phyloP scores from a whole-genome alignment of 2,888 invertebrate species.

The Sipha maydis region DNA sequence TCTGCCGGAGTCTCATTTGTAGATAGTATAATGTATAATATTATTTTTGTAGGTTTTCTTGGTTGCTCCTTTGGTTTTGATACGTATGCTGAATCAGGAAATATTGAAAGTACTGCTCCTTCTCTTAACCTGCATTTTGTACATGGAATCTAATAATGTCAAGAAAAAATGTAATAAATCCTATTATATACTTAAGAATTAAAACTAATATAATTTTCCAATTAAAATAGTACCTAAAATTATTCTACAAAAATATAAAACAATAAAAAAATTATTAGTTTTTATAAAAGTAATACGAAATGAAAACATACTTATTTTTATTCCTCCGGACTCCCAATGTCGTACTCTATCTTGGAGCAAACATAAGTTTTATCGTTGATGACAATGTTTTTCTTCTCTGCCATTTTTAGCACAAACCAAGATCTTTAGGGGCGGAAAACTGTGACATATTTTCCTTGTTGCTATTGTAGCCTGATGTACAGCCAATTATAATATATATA shows the following conservation, averaged over 20 bases:
- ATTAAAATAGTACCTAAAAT: no score
- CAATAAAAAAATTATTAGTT: no score
- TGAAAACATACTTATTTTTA: neutral
- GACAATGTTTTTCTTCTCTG: neutral
- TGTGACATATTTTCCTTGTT: no score
- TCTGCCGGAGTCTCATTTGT: no score
- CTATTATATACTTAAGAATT: no score
- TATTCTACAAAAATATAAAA: no score
- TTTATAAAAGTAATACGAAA: no score
- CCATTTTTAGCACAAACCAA: neutral
- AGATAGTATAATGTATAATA: neutral
- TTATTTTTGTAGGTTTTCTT: neutral
- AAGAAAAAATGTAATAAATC: neutral
- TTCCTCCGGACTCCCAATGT: conserved; percentile 11
- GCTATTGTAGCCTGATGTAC: no score
- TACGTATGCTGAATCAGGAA: neutral
- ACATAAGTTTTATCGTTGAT: neutral
- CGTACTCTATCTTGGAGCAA: neutral
- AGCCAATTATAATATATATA: no score
- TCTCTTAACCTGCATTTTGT: neutral
- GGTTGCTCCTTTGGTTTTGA: neutral
- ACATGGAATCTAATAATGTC: conserved; percentile 10
- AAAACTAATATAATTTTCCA: neutral
- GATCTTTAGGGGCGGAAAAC: no score
- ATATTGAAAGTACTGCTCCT: conserved; percentile 1